These are phyloP conservation scores for Erythrolamprus reginae DNA, from an alignment of 2,113 vertebrate species.

Conservation along the genomic window DNA sequence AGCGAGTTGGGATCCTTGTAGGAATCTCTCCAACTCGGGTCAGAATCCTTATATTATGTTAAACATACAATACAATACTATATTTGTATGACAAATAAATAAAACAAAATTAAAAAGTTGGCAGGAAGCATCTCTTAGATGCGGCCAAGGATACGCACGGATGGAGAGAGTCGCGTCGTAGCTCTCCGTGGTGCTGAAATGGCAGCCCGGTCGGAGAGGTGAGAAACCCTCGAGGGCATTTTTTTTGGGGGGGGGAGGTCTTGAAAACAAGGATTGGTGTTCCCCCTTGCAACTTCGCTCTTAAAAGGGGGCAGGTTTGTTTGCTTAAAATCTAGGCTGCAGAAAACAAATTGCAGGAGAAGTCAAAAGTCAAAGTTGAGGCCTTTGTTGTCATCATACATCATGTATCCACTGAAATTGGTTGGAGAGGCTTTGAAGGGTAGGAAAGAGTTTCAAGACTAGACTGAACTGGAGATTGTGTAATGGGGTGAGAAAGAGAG, in stretches of 20 bases:
- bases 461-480: not conserved
- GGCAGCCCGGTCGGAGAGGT: not conserved
- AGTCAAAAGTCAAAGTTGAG: too few relatives aligned
- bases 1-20: not conserved
- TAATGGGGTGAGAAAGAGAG: rapidly evolving
- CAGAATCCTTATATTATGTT: too few relatives aligned
- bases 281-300: not conserved
- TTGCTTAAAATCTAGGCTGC: not conserved
- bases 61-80: too few relatives aligned
- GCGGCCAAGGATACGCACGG: too few relatives aligned
- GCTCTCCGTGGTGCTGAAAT: not conserved
- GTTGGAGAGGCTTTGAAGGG: too few relatives aligned
- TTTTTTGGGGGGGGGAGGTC: not conserved
- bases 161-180: not conserved
- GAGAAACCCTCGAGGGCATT: not conserved
- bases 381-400: too few relatives aligned
- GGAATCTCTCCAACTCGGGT: not conserved
- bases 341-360: not conserved
- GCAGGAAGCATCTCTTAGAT: not conserved
- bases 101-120: too few relatives aligned
- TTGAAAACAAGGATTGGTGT: too few relatives aligned
- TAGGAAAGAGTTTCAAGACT: not conserved
- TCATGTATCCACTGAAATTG: too few relatives aligned
- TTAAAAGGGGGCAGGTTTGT: too few relatives aligned
- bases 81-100: too few relatives aligned